Percentiles rank a stretch among this genome's conserved stretches.
Conservation (phyloP, 2,797 vertebrate genomes). For the Anniella stebbinsi region DNA sequence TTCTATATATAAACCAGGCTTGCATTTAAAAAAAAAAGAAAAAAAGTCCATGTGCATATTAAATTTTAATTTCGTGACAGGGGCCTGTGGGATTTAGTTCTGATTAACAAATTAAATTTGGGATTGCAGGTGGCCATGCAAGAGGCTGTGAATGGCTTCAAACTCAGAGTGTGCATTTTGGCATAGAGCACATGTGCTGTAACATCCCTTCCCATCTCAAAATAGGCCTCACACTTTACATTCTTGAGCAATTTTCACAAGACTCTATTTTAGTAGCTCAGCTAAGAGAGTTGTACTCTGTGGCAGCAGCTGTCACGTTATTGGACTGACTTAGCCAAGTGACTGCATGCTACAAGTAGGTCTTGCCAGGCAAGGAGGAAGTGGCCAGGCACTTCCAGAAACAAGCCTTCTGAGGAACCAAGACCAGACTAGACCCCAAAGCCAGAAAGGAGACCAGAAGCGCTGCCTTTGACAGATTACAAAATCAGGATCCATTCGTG, state of each 20-base stretch:
- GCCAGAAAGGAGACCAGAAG: background rate
- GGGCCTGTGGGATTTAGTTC: conserved; percentile 55
- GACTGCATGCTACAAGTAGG: background rate
- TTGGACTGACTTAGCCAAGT: conserved; percentile 1
- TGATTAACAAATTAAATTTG: conserved; percentile 62
- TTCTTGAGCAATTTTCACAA: conserved; percentile 14
- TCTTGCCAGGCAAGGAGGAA: background rate
- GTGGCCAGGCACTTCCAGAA: background rate
- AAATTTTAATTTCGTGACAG: conserved; percentile 64
- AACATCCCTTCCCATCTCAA: conserved; percentile 33
- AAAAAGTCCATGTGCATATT: conserved; percentile 62
- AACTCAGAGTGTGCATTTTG: conserved; percentile 1
- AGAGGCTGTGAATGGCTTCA: conserved; percentile 45
- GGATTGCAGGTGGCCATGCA: conserved; percentile 43
- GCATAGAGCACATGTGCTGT: background rate
- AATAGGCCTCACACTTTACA: conserved; percentile 27
- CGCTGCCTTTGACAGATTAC: background rate
- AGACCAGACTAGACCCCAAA: background rate
- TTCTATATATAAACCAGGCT: conserved; percentile 73
- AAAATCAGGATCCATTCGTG: background rate
- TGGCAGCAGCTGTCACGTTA: conserved; percentile 17
- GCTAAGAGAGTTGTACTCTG: conserved; percentile 2
- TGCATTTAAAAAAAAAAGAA: conserved; percentile 43
- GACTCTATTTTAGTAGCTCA: conserved; percentile 32
- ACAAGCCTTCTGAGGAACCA: background rate